Evolutionary conservation across 2,113 vertebrate species (phyloP).

Genomic region (Bombycilla garrulus): DNA sequence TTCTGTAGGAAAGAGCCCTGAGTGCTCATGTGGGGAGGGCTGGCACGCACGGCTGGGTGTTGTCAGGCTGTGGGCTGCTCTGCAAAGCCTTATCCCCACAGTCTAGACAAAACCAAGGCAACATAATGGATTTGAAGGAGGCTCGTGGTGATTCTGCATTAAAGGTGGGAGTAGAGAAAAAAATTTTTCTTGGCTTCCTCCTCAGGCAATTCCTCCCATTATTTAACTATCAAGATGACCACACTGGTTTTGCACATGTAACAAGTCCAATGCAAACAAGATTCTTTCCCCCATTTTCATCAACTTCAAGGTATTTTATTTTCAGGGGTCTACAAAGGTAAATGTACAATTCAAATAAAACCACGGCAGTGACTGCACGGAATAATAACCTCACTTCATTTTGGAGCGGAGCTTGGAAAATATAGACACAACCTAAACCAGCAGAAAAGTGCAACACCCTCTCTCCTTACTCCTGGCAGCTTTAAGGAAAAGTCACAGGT

Average conservation of each 20-base stretch:
- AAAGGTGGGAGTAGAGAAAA: background rate
- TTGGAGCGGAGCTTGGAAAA: constrained; percentile 29
- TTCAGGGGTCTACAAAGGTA: background rate
- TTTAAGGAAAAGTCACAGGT: background rate
- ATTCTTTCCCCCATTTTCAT: background rate
- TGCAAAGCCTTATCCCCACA: background rate
- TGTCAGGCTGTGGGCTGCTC: constrained; percentile 14
- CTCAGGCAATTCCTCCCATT: background rate
- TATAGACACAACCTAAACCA: background rate
- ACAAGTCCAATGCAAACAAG: constrained; percentile 34
- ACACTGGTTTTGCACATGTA: constrained; percentile 1
- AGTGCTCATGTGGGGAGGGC: constrained; percentile 1
- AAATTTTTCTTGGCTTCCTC: background rate
- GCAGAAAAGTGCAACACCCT: background rate
- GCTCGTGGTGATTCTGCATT: background rate
- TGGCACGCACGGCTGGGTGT: background rate
- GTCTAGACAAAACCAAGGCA: constrained; percentile 48
- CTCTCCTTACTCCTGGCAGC: background rate
- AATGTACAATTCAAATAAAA: background rate
- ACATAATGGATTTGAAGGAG: background rate
- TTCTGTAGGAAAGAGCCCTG: constrained; percentile 45
- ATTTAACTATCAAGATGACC: constrained; percentile 22
- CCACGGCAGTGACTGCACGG: background rate
- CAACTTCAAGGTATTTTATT: background rate
- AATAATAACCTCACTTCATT: background rate